phyloP scores from a whole-genome alignment of 2,888 invertebrate species.

The Chamaedrilus cognettii region DNA sequence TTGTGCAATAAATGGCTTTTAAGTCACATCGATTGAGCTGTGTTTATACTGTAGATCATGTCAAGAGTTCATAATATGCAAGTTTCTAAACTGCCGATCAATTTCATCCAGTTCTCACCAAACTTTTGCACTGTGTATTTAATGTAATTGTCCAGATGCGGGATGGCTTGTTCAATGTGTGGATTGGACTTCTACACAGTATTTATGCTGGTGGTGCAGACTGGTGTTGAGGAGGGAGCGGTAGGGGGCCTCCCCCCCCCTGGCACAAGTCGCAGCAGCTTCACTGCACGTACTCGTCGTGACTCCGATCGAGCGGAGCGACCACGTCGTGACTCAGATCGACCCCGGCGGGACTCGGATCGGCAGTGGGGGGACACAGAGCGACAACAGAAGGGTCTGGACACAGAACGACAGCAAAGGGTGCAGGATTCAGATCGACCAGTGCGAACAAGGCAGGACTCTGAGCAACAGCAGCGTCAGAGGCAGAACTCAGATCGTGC shows the following conservation, averaged over 20 bases:
- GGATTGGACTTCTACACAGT: no score
- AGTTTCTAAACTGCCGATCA: no score
- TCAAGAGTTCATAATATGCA: no score
- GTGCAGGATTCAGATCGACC: neutral
- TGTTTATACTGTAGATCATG: no score
- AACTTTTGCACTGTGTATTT: no score
- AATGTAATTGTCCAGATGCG: no score
- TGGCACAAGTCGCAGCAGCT: neutral
- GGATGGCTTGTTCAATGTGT: no score
- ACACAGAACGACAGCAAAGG: no score
- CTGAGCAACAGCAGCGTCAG: neutral
- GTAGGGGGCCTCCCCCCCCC: neutral
- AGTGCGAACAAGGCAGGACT: neutral
- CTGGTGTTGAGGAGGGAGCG: neutral
- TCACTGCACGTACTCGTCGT: neutral
- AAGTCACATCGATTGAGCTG: no score
- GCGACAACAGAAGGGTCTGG: neutral
- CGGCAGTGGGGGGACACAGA: constrained; percentile 6
- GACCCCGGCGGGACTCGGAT: constrained; percentile 13
- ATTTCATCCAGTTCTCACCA: no score
- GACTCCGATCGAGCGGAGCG: neutral
- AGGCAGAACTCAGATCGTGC: constrained; percentile 4
- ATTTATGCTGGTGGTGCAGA: neutral
- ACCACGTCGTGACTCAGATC: neutral
- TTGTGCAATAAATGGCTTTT: no score